phyloP scores from a whole-genome alignment of 2,888 invertebrate genomes.

The Cantharis rustica region DNA sequence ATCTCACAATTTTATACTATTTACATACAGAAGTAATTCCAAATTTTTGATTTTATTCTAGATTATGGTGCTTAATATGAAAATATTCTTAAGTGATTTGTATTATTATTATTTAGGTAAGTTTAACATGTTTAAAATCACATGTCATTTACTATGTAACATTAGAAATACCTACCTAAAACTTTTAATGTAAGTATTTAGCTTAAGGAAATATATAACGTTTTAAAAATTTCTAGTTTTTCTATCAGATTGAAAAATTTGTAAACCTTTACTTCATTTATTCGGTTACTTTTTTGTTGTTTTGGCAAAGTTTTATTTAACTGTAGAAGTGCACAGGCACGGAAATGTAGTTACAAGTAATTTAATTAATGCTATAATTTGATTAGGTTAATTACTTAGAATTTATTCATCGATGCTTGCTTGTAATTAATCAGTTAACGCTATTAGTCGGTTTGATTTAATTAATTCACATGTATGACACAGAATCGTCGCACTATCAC shows the following conservation, averaged over 20 bases:
- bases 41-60: not conserved
- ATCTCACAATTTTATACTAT: slow-evolving; percentile 10
- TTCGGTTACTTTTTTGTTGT: too few relatives aligned
- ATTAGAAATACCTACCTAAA: not conserved
- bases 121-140: not conserved
- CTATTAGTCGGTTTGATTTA: too few relatives aligned
- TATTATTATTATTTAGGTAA: not conserved
- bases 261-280: too few relatives aligned
- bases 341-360: too few relatives aligned
- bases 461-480: too few relatives aligned
- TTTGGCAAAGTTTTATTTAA: too few relatives aligned
- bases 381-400: too few relatives aligned
- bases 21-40: not conserved
- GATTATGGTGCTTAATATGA: slow-evolving; percentile 1
- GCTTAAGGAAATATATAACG: not conserved
- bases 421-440: too few relatives aligned
- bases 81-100: not conserved
- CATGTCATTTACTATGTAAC: not conserved
- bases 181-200: not conserved
- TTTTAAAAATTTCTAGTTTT: not conserved
- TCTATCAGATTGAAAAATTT: not conserved
- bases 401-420: too few relatives aligned
- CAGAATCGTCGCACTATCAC: too few relatives aligned
- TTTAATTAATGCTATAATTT: too few relatives aligned
- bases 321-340: too few relatives aligned